Conservation (phyloP, 2,797 vertebrate genomes). For the Mastacembelus armatus region DNA sequence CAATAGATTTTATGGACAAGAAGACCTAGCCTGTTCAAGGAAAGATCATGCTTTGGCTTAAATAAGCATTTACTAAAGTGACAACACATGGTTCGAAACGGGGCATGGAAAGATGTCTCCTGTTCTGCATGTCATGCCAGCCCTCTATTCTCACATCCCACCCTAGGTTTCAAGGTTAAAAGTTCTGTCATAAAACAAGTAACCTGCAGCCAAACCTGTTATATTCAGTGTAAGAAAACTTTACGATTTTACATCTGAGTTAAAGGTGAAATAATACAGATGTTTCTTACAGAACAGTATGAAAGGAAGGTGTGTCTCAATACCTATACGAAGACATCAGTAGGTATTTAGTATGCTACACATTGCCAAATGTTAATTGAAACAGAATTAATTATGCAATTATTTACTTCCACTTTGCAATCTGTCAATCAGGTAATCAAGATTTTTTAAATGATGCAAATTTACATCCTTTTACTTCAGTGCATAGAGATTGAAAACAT, state of each 20-base stretch:
- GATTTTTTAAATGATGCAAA: background rate
- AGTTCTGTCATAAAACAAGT: too few species aligned
- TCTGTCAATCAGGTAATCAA: background rate
- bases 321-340: too few species aligned
- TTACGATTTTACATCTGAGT: background rate
- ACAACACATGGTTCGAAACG: too few species aligned
- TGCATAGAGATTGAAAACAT: background rate
- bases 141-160: too few species aligned
- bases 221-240: background rate
- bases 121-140: too few species aligned
- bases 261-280: background rate
- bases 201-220: too few species aligned
- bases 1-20: too few species aligned
- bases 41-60: too few species aligned
- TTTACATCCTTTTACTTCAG: background rate
- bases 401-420: background rate
- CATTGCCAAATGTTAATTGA: background rate
- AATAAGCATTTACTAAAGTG: too few species aligned
- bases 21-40: too few species aligned
- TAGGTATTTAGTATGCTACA: background rate
- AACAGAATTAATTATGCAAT: background rate
- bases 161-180: too few species aligned
- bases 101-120: too few species aligned
- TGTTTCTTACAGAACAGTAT: background rate
- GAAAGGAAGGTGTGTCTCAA: background rate